Evolutionary conservation across 2,888 invertebrate species (phyloP).

Genomic region (Cantharis rufa): DNA sequence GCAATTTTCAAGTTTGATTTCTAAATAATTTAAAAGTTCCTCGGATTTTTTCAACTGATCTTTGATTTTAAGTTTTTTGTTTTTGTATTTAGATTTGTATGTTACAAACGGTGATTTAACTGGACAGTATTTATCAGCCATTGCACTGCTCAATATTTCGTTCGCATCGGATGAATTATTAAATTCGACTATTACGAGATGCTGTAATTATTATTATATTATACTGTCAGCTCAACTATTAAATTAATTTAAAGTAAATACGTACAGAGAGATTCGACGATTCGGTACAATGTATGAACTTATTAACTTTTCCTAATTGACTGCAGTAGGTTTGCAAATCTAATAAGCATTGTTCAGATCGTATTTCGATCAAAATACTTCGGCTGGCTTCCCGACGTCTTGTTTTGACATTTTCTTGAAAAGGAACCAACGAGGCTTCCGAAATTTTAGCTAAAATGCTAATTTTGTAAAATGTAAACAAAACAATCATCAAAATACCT

Average conservation of each 20-base stretch:
- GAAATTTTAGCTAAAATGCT: neutral
- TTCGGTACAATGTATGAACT: conserved; percentile 67
- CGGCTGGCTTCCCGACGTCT: conserved; percentile 69
- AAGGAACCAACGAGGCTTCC: conserved; percentile 40
- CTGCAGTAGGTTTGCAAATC: conserved; percentile 74
- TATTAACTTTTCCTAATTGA: conserved; percentile 66
- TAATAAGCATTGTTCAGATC: conserved; percentile 68
- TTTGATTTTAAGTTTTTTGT: conserved; percentile 39
- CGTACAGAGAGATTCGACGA: conserved; percentile 51
- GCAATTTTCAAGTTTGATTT: conserved; percentile 50
- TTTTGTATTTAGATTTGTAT: conserved; percentile 58
- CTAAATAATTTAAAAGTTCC: neutral
- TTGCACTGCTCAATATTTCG: conserved; percentile 62
- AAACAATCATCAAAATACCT: neutral
- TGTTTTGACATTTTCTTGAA: conserved; percentile 63
- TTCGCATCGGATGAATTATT: conserved; percentile 59
- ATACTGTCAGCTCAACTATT: neutral
- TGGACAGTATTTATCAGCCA: conserved; percentile 66
- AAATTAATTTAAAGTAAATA: neutral
- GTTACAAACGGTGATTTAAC: conserved; percentile 73
- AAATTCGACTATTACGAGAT: conserved; percentile 80
- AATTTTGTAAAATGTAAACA: neutral
- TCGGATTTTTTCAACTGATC: neutral
- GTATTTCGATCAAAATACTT: conserved; percentile 77
- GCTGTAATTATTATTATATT: conserved; percentile 52